Conservation (phyloP, 2,113 vertebrate genomes). For the Pelecanoides urinatrix region DNA sequence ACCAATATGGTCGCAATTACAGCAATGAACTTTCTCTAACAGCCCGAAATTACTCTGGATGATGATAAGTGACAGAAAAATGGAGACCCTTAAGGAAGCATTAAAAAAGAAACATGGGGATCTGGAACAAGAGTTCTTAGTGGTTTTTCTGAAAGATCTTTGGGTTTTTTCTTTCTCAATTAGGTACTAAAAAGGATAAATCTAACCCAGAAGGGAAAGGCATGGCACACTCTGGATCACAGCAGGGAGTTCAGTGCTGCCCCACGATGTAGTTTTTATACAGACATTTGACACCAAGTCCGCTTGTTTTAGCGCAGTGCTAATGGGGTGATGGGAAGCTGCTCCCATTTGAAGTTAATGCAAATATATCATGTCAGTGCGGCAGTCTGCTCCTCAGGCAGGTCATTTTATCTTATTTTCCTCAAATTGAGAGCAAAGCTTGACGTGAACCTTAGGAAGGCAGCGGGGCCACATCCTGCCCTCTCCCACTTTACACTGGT, state of each 20-base stretch:
- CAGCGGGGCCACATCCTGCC: background rate
- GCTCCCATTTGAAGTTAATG: background rate
- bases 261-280: background rate
- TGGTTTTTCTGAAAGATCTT: background rate
- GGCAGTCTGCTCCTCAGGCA: background rate
- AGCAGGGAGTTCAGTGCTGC: background rate
- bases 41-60: slow-evolving; percentile 63
- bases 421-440: background rate
- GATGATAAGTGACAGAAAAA: slow-evolving; percentile 70
- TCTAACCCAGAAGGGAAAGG: background rate
- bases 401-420: background rate
- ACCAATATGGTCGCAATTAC: slow-evolving; percentile 70
- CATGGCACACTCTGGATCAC: background rate
- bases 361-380: background rate
- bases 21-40: slow-evolving; percentile 71
- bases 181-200: background rate
- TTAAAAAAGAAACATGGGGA: slow-evolving; percentile 5
- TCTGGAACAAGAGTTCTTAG: background rate
- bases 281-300: background rate
- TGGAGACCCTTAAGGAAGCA: slow-evolving; percentile 57
- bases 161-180: background rate
- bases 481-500: background rate
- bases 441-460: background rate
- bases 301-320: background rate
- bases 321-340: background rate